Percentiles rank a stretch among this genome's conserved stretches.
Evolutionary conservation across 2,888 invertebrate genomes (phyloP).

Genomic region (Apodemia duryi): DNA sequence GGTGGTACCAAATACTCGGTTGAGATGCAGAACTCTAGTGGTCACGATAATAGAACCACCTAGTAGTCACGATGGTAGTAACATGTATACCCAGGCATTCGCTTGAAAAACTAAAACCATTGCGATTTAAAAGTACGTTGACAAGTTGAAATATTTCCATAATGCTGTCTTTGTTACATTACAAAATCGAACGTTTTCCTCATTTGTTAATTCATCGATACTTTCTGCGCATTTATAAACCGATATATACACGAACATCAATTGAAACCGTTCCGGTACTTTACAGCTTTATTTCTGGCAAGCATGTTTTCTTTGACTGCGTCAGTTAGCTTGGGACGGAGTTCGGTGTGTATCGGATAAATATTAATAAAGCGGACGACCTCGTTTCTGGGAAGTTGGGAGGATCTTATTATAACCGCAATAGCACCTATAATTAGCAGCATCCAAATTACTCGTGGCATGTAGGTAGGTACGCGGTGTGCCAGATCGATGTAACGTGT

Average conservation of each 20-base stretch:
- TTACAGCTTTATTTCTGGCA: constrained; percentile 77
- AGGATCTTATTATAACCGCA: constrained; percentile 79
- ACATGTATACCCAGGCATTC: too few species aligned
- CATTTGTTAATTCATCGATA: constrained; percentile 55
- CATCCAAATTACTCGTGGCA: constrained; percentile 71
- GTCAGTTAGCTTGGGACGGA: constrained; percentile 72
- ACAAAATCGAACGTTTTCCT: constrained; percentile 51
- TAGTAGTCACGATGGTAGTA: too few species aligned
- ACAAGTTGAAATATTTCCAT: neutral
- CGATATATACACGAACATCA: constrained; percentile 68
- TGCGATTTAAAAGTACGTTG: neutral
- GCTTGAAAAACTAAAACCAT: too few species aligned
- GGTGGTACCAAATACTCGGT: too few species aligned
- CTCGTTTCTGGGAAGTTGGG: constrained; percentile 78
- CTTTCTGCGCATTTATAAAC: constrained; percentile 64
- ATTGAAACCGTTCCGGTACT: constrained; percentile 73
- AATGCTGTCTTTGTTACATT: neutral
- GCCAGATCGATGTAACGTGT: constrained; percentile 65
- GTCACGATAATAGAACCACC: too few species aligned
- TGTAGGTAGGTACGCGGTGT: constrained; percentile 53
- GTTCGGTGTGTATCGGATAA: constrained; percentile 74
- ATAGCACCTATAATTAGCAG: constrained; percentile 78
- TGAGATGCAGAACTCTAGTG: too few species aligned
- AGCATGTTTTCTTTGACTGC: constrained; percentile 75
- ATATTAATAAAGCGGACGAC: constrained; percentile 78